phyloP scores from a whole-genome alignment of 2,797 vertebrate genomes.

The Clangula hyemalis region DNA sequence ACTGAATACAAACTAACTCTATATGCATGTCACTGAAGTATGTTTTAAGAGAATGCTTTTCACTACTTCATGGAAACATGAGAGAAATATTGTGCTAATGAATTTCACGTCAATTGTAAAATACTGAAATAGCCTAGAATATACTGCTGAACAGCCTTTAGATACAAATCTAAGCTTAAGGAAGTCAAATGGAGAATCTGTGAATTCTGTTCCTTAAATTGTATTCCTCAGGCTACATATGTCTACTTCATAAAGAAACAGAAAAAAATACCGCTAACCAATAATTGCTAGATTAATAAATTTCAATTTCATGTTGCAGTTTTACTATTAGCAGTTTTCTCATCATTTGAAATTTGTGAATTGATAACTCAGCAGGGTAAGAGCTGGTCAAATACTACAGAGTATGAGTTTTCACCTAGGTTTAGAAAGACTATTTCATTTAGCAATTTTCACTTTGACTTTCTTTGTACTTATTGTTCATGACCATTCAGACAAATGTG shows the following conservation, averaged over 20 bases:
- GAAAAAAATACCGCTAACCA: slow-evolving; percentile 19
- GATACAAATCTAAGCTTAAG: background rate
- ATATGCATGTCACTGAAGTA: slow-evolving; percentile 62
- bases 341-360: slow-evolving; percentile 41
- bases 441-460: slow-evolving; percentile 44
- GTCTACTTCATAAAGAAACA: slow-evolving; percentile 26
- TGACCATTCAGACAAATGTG: slow-evolving; percentile 66
- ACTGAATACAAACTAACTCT: slow-evolving; percentile 69
- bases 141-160: background rate
- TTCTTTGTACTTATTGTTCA: slow-evolving; percentile 57
- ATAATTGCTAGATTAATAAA: slow-evolving; percentile 7
- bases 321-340: slow-evolving; percentile 25
- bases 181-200: slow-evolving; percentile 2
- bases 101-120: background rate
- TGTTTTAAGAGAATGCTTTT: slow-evolving; percentile 52
- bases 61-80: slow-evolving; percentile 37
- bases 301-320: slow-evolving; percentile 33
- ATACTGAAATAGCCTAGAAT: background rate
- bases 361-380: slow-evolving; percentile 44
- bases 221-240: background rate
- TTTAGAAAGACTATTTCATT: slow-evolving; percentile 43
- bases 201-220: slow-evolving; percentile 35
- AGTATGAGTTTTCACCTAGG: slow-evolving; percentile 21
- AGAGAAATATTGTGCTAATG: background rate
- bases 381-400: slow-evolving; percentile 64